Percentiles rank a stretch among this genome's conserved stretches.
These are phyloP conservation scores for Bombyx mori DNA, from an alignment of 1,140 invertebrate genomes.

Conservation along the genomic window ASM3026992v2 NC_085126.1:9690501-9691000, in stretches of 20 bases:
- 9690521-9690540: constrained; percentile 13
- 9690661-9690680: constrained; percentile 72
- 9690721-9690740: constrained; percentile 39
- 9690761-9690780: constrained; percentile 42
- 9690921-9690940: no score
- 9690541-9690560: constrained; percentile 67
- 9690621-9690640: neutral
- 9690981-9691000: no score
- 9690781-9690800: constrained; percentile 42
- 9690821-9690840: constrained; percentile 50
- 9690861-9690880: no score
- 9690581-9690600: neutral
- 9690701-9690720: constrained; percentile 53
- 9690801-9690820: constrained; percentile 42
- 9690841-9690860: constrained; percentile 33
- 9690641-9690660: constrained; percentile 15
- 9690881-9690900: no score
- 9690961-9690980: no score
- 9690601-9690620: neutral
- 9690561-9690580: no score
- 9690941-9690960: no score
- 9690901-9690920: no score
- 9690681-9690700: constrained; percentile 71
- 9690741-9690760: constrained; percentile 49
- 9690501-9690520: constrained; percentile 40